Base-by-base conservation (phyloP, 30 jellyfish, hydroid and myxozoan genomes). In the Aurelia sp. region DNA sequence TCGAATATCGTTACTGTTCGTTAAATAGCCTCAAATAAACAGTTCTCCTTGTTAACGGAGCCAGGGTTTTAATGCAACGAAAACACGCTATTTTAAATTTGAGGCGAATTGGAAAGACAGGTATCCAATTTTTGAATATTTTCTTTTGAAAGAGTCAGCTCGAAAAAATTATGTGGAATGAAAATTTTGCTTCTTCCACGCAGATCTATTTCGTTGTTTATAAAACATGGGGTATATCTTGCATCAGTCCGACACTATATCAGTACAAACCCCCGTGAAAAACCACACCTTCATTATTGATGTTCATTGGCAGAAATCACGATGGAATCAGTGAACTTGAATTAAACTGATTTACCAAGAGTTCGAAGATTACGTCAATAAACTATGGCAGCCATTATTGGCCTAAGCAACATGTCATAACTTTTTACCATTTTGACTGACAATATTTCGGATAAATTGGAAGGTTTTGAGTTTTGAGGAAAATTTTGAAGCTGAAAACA, bases 311-410 rank as follows among this genome's bases (percentile, higher is more conserved):
- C 17, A 52, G 60, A 74, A 74, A 74, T 40, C 68, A 74, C 44
- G 73, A 74, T 51, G n/a, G 61, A 74, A 74, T 74, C 85, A 74
- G 73, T 47, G 85, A 59, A 18, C 16, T 74, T 74, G 73, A 47
- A 74, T 74, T 31, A 27, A n/a, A 59, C 13, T 59, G 69, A 18
- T 59, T 59, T 13, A 18, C 33, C 33, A 59, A 59, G 69, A 59
- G 33, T 30, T 21, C 24, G 33, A 21, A 59, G 33, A 59, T 18
- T 59, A 59, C 33, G 69, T 59, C 33, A 59, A 59, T 59, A 59
- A 59, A 59, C 33, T 4, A 59, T 11, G 33, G 69, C 55, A 8
- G 55, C 55, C 55, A 44, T 44, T 44, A 44, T 44, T 44, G 55
- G 55, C 55, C 55, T 44, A 44, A 44, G 55, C 55, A 44, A 44